Evolutionary conservation across 2,888 invertebrate genomes (phyloP), one percentile per base, ranked within the genome.

Genomic region (Lepidocyrtinus sp.): DNA sequence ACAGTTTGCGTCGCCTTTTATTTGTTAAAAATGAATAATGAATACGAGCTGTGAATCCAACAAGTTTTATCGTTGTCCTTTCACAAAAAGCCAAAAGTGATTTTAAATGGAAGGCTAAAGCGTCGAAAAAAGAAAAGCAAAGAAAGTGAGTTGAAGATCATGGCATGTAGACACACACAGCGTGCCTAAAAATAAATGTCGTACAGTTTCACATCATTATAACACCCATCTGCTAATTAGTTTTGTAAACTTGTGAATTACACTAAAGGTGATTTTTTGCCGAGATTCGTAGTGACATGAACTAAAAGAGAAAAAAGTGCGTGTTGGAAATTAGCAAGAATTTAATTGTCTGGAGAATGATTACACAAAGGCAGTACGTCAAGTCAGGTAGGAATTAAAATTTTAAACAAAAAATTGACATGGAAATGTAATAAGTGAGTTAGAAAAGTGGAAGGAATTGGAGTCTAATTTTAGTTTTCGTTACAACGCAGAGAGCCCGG

Each of bases 321-420:
- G 12, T n/a, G n/a, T 36, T 36, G 7, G 36, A 36, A 36, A 5
- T 12, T 36, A 9, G 36, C 12, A 36, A 36, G 5, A 36, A 36
- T 36, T 12, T 36, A 36, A 36, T 9, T 12, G 36, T 63, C 25
- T 19, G 17, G 12, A 73, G 50, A 69, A 79, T 79, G 79, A 79
- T 79, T 45, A 79, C 74, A 17, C 79, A 79, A 25, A 69, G 74
- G 36, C 79, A 74, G 24, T 74, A 26, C 36, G 74, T 74, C 46
- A 79, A 79, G 24, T 70, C 79, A n/a, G 79, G 79, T 74, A 67
- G 64, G 79, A n/a, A n/a, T n/a, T n/a, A n/a, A n/a, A n/a, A n/a
- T n/a, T n/a, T n/a, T n/a, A n/a, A n/a, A n/a, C n/a, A n/a, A n/a
- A n/a, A n/a, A n/a, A n/a, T 36, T 36, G 12, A 36, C 12, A 36